Evolutionary conservation across 1,140 invertebrate genomes (phyloP).

Genomic region (Brachionus paranguensis): DNA sequence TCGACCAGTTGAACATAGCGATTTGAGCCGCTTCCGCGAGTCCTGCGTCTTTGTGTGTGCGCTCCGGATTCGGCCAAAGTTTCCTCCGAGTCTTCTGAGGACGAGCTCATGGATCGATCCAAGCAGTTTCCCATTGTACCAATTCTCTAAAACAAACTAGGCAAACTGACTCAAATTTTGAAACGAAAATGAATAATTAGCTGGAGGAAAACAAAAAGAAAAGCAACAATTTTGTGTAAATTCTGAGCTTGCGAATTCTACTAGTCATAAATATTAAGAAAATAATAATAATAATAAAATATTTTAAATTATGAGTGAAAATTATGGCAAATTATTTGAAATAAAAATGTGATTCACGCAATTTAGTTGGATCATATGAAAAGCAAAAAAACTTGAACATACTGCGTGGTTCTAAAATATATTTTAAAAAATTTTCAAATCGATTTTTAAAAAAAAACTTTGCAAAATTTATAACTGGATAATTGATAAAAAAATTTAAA

Average conservation of each 20-base stretch:
- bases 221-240: neutral
- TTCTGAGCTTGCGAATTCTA: neutral
- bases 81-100: constrained; percentile 47
- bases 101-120: constrained; percentile 49
- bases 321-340: neutral
- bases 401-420: neutral
- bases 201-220: neutral
- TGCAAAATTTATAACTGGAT: neutral
- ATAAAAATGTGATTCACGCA: neutral
- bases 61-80: neutral
- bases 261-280: neutral
- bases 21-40: neutral
- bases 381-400: neutral
- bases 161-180: neutral
- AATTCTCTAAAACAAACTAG: neutral
- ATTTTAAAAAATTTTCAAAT: neutral
- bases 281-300: neutral
- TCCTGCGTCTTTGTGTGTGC: neutral
- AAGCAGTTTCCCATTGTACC: constrained; percentile 47
- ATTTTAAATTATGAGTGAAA: neutral
- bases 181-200: constrained; percentile 21
- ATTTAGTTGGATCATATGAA: neutral
- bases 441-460: neutral
- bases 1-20: neutral
- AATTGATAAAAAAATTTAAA: neutral